These are phyloP conservation scores for Pristionchus arcanus DNA, from an alignment of 2,888 invertebrate genomes.

Conservation along the genomic window DNA sequence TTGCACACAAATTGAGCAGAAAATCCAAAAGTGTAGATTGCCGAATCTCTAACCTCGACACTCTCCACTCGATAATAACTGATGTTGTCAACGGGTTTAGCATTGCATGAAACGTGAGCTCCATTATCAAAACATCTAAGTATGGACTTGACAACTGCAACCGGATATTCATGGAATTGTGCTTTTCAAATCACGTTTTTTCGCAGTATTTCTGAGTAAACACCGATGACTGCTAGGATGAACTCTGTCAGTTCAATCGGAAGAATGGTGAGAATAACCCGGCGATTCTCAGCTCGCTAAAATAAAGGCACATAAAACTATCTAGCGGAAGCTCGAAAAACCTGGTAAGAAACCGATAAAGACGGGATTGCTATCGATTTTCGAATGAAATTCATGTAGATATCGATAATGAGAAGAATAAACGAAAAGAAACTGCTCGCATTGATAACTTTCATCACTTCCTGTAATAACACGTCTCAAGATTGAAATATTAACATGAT, in stretches of 20 bases:
- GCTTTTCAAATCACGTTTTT: neutral
- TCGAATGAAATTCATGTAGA: neutral
- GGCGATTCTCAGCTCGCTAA: neutral
- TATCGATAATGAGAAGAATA: neutral
- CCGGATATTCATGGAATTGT: neutral
- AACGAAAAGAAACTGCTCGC: neutral
- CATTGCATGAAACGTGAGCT: neutral
- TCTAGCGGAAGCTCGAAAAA: neutral
- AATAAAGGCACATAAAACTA: too few relatives aligned
- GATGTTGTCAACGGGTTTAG: neutral
- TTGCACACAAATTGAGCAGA: too few relatives aligned
- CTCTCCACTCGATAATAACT: neutral
- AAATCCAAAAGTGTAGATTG: too few relatives aligned
- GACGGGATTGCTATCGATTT: neutral
- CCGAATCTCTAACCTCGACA: neutral
- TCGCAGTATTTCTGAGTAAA: neutral
- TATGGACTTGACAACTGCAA: neutral
- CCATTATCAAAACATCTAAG: neutral
- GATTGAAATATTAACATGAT: too few relatives aligned
- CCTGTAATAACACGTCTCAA: neutral
- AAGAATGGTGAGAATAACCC: neutral
- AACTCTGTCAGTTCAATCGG: neutral
- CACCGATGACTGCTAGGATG: neutral
- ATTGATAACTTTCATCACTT: neutral
- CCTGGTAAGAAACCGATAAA: neutral